A percentile compares a stretch with the other conserved stretches of the same genome.
Evolutionary conservation across 2,797 vertebrate species (phyloP).

Genomic region (Myotis vivesi): DNA sequence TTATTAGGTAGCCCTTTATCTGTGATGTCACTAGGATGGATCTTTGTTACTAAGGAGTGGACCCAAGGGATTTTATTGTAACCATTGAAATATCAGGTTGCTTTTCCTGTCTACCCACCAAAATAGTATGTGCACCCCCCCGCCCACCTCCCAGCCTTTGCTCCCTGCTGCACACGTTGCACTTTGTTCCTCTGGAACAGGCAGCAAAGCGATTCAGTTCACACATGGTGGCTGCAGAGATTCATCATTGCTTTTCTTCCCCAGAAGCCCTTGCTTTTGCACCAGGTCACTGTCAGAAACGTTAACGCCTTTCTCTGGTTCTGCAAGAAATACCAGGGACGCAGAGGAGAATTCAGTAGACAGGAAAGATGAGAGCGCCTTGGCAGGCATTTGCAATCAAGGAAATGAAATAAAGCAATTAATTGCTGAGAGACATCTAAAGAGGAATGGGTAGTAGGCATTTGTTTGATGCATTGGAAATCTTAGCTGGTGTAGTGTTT

Average conservation of each 20-base stretch:
- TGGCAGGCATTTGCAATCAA: constrained; percentile 50
- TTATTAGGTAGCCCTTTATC: neutral
- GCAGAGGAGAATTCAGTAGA: neutral
- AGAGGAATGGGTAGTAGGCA: neutral
- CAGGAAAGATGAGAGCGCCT: constrained; percentile 29
- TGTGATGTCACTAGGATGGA: neutral
- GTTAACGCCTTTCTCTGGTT: neutral
- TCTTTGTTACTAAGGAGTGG: neutral
- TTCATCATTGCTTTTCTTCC: neutral
- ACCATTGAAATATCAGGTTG: neutral
- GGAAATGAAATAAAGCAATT: constrained; percentile 57
- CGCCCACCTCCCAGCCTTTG: neutral
- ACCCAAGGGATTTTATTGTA: neutral
- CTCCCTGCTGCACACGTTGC: neutral
- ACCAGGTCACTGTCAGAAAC: neutral
- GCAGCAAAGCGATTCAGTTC: neutral
- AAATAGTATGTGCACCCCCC: neutral
- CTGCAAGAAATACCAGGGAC: constrained; percentile 9
- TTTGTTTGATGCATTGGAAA: neutral
- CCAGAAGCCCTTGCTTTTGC: neutral
- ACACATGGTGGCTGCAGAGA: neutral
- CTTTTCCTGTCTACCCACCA: neutral
- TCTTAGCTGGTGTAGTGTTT: constrained; percentile 46
- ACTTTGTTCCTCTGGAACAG: neutral
- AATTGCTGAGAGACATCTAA: constrained; percentile 43